Evolutionary conservation across 2,113 vertebrate genomes (phyloP), one percentile per base, ranked within the genome.

Genomic region (Balaenoptera acutorostrata): DNA sequence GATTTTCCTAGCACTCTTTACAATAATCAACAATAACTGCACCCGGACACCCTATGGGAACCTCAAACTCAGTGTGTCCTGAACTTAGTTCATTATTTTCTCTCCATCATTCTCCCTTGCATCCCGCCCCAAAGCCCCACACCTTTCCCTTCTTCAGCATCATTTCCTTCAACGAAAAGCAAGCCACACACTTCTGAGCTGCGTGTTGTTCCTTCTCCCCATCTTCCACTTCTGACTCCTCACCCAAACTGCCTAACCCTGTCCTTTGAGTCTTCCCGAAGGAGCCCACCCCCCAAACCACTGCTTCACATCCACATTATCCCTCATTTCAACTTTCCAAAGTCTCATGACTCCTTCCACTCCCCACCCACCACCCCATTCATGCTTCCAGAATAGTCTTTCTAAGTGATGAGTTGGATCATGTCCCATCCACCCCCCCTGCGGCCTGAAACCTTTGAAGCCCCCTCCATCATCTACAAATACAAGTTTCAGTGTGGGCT

Each of bases 201-300:
- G 8, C 8, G 20, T 15, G 17, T 64, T 44, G 3, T 91, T 71
- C 8, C 57, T 64, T 68, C 10, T 55, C 18, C 6, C 14, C 17
- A 5, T 74, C 0, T 89, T 31, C 27, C 31, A n/a, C 0, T 0
- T 89, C 36, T 77, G 29, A 68, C n/a, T 61, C 6, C 9, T 88
- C 23, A 18, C 8, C 9, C 6, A 44, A 66, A 72, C n/a, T 0
- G 3, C 36, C 41, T 31, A 33, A 8, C n/a, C 18, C 1, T 8
- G 41, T 81, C 63, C 14, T 68, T 29, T 68, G 69, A 36, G 15
- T n/a, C 69, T 64, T 85, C 49, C 14, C 5, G 25, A 41, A 15
- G 1, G 5, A 41, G 18, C 39, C 25, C 64, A 63, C 23, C 71
- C 9, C 11, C 41, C 8, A 13, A 33, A 59, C 68, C 1, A 21